Evolutionary conservation across 2,113 vertebrate genomes (phyloP).

Genomic region (Neopipo cinnamomea): DNA sequence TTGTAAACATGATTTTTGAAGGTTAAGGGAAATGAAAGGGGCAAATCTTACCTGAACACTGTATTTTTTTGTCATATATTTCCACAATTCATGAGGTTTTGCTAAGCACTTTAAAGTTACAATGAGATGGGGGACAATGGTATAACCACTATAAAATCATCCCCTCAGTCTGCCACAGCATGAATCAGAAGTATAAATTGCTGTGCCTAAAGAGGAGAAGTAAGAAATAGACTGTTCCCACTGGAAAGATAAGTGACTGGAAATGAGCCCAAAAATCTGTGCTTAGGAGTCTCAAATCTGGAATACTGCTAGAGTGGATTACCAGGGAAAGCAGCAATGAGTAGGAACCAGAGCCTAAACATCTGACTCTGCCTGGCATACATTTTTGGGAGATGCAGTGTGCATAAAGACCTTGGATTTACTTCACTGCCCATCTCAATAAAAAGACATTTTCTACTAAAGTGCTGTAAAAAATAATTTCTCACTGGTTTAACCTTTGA

Average conservation of each 20-base stretch:
- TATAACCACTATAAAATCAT: conserved; percentile 33
- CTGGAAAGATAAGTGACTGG: conserved; percentile 59
- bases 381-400: not conserved
- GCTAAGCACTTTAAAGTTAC: conserved; percentile 40
- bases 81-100: not conserved
- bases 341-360: conserved; percentile 30
- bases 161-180: not conserved
- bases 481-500: not conserved
- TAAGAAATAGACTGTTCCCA: conserved; percentile 58
- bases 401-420: conserved; percentile 6
- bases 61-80: conserved; percentile 1
- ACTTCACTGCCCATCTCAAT: not conserved
- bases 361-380: conserved; percentile 11
- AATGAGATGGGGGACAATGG: conserved; percentile 28
- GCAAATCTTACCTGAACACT: not conserved
- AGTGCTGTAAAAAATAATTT: not conserved
- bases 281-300: conserved; percentile 45
- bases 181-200: conserved; percentile 54
- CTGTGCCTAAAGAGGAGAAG: conserved; percentile 44
- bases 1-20: not conserved
- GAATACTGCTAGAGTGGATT: conserved; percentile 44
- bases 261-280: conserved; percentile 63
- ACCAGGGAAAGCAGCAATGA: conserved; percentile 51
- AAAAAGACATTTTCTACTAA: not conserved
- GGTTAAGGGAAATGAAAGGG: not conserved